Conservation (phyloP, 1,140 invertebrate species). For the Caligus rogercresseyi region DNA sequence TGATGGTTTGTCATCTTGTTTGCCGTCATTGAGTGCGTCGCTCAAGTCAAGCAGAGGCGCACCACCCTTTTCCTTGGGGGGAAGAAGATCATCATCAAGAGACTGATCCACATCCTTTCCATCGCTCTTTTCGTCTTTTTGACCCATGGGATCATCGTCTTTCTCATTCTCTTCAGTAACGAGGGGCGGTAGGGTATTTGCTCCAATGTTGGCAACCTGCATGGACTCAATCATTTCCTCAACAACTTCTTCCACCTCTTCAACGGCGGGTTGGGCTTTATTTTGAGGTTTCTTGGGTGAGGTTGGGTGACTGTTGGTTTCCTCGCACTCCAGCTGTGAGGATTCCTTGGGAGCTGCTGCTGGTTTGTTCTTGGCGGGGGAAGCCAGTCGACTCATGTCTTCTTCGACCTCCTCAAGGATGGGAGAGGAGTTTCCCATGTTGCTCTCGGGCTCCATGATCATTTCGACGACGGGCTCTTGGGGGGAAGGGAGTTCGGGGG, state of each 20-base stretch:
- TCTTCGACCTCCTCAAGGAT: constrained; percentile 9
- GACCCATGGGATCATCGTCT: no score
- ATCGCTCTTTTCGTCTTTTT: no score
- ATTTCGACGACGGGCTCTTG: constrained; percentile 11
- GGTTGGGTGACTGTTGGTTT: not conserved
- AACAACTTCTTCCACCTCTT: not conserved
- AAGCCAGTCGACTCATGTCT: not conserved
- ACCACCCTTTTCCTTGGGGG: no score
- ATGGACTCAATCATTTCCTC: not conserved
- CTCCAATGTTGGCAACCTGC: not conserved
- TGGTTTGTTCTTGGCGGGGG: not conserved
- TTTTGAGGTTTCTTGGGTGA: not conserved
- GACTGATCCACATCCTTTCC: no score
- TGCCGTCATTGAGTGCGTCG: no score
- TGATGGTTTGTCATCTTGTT: no score
- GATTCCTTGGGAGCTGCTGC: not conserved
- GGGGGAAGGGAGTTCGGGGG: not conserved
- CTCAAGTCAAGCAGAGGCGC: no score
- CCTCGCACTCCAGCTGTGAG: not conserved
- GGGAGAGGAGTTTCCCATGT: not conserved
- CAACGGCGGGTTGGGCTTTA: not conserved
- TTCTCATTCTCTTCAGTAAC: no score
- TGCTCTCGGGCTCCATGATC: not conserved
- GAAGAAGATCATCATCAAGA: no score
- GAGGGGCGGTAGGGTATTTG: not conserved